Evolutionary conservation across 2,888 invertebrate species (phyloP), one percentile per base, ranked within the genome.

Genomic region (Calameuta idolon): DNA sequence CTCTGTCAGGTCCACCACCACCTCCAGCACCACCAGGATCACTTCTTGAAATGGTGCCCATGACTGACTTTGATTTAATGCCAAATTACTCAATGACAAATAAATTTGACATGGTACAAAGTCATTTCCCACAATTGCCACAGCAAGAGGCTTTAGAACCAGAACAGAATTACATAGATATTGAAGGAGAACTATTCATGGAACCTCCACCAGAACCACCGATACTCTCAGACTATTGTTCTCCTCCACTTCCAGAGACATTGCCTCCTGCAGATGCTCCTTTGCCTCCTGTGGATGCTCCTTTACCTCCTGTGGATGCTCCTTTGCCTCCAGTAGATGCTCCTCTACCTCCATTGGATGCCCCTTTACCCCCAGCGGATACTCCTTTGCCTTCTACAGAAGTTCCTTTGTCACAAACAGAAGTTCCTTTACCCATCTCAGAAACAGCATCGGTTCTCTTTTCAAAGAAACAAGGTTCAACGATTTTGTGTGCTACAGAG

Each of bases 1-100:
- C 82, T 31, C 77, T 79, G 15, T 78, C 81, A 4, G 55, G 55
- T 55, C 55, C 55, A 23, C 55, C 55, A 23, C 55, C 55, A 55
- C 81, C 79, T 0, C 75, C 76, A 9, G 77, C 76, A 11, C 75
- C 79, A 4, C 55, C 55, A 55, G 55, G 55, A 55, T 15, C 55
- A 23, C 55, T 55, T 9, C 55, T 55, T 1, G 55, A 55, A 55
- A 55, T 55, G 55, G 55, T 55, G 23, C 55, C 55, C 9, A 55
- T 55, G 55, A 55, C 55, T 23, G 55, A 55, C 23, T 55, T 55
- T 55, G 55, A 55, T 23, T 23, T 55, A 23, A 55, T 55, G 23
- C 23, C 55, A 55, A 55, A 55, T 55, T 55, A 55, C 23, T 23
- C 55, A 2, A 55, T 55, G 55, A 23, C 23, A 23, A 55, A 55